A percentile compares a stretch with the other conserved stretches of the same genome.
Conservation (phyloP, 2,888 invertebrate species). For the Magallana nippona region DNA sequence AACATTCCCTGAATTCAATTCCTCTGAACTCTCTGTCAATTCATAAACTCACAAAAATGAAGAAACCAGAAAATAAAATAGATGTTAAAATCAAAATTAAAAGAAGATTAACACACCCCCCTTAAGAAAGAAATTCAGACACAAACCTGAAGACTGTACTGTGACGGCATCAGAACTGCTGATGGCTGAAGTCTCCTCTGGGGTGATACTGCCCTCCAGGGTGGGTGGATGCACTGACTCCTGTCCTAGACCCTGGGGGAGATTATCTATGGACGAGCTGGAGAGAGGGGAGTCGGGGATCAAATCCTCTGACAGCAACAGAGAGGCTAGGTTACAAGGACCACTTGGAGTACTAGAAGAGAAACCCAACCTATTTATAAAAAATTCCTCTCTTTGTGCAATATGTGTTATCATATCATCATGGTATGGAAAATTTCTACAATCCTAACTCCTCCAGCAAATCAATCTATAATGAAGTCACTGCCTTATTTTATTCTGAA, state of each 20-base stretch:
- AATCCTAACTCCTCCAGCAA: too few species aligned
- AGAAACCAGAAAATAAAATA: background rate
- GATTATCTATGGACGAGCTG: background rate
- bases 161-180: conserved; percentile 72
- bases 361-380: background rate
- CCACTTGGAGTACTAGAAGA: conserved; percentile 21
- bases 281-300: conserved; percentile 28
- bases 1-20: conserved; percentile 50
- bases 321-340: conserved; percentile 57
- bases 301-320: conserved; percentile 57
- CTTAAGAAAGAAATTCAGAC: background rate
- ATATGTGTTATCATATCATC: too few species aligned
- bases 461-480: too few species aligned
- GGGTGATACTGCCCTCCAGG: conserved; percentile 60
- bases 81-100: background rate
- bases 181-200: conserved; percentile 70
- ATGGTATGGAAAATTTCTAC: too few species aligned
- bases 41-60: background rate
- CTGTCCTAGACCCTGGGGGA: background rate
- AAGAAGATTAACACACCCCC: too few species aligned
- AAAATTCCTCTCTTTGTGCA: too few species aligned
- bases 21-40: conserved; percentile 51
- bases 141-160: conserved; percentile 67
- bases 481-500: too few species aligned
- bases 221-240: conserved; percentile 1